Conservation (phyloP, 2,888 invertebrate genomes). For the Clostera curtula region DNA sequence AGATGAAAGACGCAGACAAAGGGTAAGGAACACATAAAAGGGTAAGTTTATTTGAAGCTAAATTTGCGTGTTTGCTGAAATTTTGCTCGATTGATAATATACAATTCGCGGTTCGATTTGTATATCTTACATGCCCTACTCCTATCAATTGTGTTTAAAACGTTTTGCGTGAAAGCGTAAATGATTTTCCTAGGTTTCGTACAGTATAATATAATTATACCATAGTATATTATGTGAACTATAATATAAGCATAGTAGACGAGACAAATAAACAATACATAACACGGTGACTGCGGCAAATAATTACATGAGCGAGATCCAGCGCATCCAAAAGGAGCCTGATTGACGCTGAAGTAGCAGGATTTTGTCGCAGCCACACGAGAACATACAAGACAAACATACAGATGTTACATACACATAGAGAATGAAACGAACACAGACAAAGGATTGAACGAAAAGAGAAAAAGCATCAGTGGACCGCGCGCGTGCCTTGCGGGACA, state of each 20-base stretch:
- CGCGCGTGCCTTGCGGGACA: constrained; percentile 58
- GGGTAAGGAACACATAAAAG: constrained; percentile 79
- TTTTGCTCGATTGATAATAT: constrained; percentile 67
- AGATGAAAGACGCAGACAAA: constrained; percentile 89
- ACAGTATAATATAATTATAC: constrained; percentile 64
- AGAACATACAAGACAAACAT: constrained; percentile 73
- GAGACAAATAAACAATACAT: constrained; percentile 73
- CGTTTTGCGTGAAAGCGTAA: constrained; percentile 75
- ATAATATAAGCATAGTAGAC: constrained; percentile 73
- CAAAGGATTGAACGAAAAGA: constrained; percentile 71
- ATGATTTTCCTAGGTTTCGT: constrained; percentile 73
- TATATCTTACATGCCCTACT: constrained; percentile 61
- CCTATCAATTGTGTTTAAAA: constrained; percentile 66
- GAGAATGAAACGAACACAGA: constrained; percentile 75
- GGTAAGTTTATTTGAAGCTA: constrained; percentile 75
- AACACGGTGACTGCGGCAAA: constrained; percentile 66
- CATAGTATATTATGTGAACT: constrained; percentile 58
- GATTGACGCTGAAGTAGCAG: constrained; percentile 32
- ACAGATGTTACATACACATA: constrained; percentile 77
- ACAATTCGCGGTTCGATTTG: constrained; percentile 62
- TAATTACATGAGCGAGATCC: constrained; percentile 36
- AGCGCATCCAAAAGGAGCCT: constrained; percentile 28
- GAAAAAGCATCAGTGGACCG: constrained; percentile 67
- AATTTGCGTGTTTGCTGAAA: constrained; percentile 73
- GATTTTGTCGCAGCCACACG: constrained; percentile 65